Evolutionary conservation across 1,140 invertebrate genomes (phyloP), one percentile per base, ranked within the genome.

Genomic region (Eupeodes corollae): DNA sequence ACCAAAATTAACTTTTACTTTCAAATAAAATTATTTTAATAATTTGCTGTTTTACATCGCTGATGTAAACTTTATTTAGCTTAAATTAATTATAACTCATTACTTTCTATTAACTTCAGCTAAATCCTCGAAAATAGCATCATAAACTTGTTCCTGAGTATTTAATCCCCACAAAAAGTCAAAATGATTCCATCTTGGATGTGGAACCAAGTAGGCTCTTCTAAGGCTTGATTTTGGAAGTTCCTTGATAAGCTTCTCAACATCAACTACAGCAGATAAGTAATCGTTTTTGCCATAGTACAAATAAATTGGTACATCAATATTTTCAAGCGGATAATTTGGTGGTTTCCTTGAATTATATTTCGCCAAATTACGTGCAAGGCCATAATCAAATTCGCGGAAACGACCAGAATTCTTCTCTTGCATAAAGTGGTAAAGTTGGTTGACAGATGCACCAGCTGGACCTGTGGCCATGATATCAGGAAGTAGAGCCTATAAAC

Each of bases 81-180:
- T n/a, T n/a, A n/a, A n/a, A n/a, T n/a, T n/a, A n/a, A n/a, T n/a
- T n/a, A n/a, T n/a, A n/a, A n/a, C n/a, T n/a, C n/a, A n/a, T n/a
- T n/a, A n/a, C n/a, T n/a, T n/a, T n/a, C n/a, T n/a, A n/a, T n/a
- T n/a, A n/a, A n/a, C n/a, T n/a, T n/a, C n/a, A n/a, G n/a, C 21
- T 8, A 26, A 26, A 26, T 26, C 8, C 21, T 26, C 21, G 3
- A 26, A 5, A 26, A 26, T 26, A 8, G 21, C 8, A 26, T 26
- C 21, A 26, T 84, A 82, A 0, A 84, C 61, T 8, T 79, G 63
- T 47, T 65, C 67, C 51, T 75, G 75, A 2, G 75, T 74, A 47
- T 78, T 73, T 16, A 71, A 75, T 1, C 78, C 80, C 70, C 76
- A 83, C 52, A 79, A 74, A 68, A 83, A 86, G 63, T 86, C 82